phyloP scores from a whole-genome alignment of 2,113 vertebrate genomes.

The Bungarus multicinctus region DNA sequence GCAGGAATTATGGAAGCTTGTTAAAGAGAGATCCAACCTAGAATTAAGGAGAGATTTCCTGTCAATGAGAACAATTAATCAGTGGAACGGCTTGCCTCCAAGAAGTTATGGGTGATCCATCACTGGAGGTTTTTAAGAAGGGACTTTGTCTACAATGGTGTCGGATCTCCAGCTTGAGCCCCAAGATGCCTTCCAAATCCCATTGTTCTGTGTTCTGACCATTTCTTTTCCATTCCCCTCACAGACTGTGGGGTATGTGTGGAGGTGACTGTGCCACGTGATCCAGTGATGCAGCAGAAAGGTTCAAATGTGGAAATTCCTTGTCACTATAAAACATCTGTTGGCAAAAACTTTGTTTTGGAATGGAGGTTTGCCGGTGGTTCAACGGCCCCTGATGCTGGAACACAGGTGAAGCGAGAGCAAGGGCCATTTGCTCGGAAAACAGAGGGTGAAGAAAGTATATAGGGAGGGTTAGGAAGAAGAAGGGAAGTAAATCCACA shows the following conservation, averaged over 20 bases:
- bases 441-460: neutral
- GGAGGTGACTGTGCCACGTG: slow-evolving; percentile 57
- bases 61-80: neutral
- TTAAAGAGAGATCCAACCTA: neutral
- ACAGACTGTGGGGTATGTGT: slow-evolving; percentile 26
- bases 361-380: slow-evolving; percentile 71
- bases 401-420: neutral
- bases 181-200: neutral
- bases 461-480: neutral
- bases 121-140: neutral
- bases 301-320: slow-evolving; percentile 55
- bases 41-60: neutral
- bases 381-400: neutral
- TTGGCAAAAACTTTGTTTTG: slow-evolving; percentile 62
- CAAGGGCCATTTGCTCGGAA: neutral
- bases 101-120: neutral
- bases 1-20: neutral
- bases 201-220: neutral
- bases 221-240: neutral
- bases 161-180: neutral
- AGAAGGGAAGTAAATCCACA: neutral
- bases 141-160: neutral
- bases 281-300: slow-evolving; percentile 45
- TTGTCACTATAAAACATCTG: slow-evolving; percentile 64
- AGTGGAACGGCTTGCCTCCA: neutral